Base-by-base conservation (phyloP, 2,888 invertebrate genomes). In the Therioaphis trifolii region DNA sequence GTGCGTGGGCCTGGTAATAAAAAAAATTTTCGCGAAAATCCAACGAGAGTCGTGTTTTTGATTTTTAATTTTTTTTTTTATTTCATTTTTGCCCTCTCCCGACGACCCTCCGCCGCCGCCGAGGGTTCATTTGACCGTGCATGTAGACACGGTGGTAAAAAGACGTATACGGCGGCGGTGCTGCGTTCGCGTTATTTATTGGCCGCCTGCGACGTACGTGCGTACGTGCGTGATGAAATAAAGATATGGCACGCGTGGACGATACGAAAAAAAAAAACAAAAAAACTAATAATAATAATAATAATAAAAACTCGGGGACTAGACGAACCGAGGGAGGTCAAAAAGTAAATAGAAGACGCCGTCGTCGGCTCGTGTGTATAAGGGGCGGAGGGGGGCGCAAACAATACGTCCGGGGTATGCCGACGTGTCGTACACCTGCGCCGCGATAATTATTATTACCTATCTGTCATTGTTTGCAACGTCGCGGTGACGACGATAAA, bases 1-100 rank as follows among this genome's bases (percentile, higher is more conserved):
- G 14, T 18, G 27, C 69, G 69, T 46, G 46, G 46, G 69, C 27
- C 46, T 4, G 24, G 46, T 71, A 71, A n/a, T 29, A 1, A 5
- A 29, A n/a, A n/a, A n/a, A n/a, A 9, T 40, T 18, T 35, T 68
- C 69, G 46, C 69, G 69, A 24, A 49, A n/a, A 71, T 71, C 15
- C 18, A 27, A 27, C 21, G 43, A 46, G 46, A 43, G 29, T 69
- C 69, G 46, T 24, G 14, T 46, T 24, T 43, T n/a, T n/a, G n/a
- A n/a, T n/a, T n/a, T n/a, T n/a, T n/a, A n/a, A n/a, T n/a, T n/a
- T n/a, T n/a, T n/a, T n/a, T n/a, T n/a, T n/a, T n/a, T n/a, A n/a
- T n/a, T n/a, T n/a, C n/a, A n/a, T n/a, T n/a, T 12, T 46, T 29
- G 46, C 4, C 46, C 12, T 24, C 40, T 12, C 43, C 21, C 49